Percentiles rank a stretch among this genome's conserved stretches.
Conservation (phyloP, 2,888 invertebrate genomes). For the Eupeodes luniger region DNA sequence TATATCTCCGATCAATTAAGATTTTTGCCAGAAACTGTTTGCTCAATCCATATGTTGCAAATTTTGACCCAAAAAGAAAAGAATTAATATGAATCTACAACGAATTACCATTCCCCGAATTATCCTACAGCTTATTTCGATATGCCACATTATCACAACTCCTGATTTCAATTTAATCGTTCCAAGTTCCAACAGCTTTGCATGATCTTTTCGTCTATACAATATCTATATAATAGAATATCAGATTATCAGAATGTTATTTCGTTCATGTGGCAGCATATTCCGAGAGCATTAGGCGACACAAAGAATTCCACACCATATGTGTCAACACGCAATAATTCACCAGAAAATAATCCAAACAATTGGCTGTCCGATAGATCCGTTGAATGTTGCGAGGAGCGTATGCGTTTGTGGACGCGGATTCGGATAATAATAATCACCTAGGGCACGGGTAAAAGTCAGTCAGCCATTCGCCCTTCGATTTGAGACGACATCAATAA, state of each 20-base stretch:
- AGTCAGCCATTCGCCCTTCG: slow-evolving; percentile 44
- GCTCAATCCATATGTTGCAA: slow-evolving; percentile 58
- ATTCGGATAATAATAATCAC: slow-evolving; percentile 30
- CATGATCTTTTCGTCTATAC: slow-evolving; percentile 45
- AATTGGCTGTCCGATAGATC: slow-evolving; percentile 82
- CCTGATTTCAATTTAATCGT: slow-evolving; percentile 83
- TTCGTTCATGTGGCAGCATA: slow-evolving; percentile 70
- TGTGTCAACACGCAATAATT: slow-evolving; percentile 85
- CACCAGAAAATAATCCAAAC: slow-evolving; percentile 84
- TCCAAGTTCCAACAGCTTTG: slow-evolving; percentile 72
- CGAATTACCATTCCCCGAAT: not conserved
- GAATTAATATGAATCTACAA: not conserved
- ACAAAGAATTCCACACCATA: slow-evolving; percentile 83
- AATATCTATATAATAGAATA: not conserved
- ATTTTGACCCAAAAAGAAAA: slow-evolving; percentile 32
- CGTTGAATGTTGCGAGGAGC: slow-evolving; percentile 17
- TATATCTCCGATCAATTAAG: slow-evolving; percentile 54
- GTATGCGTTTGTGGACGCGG: slow-evolving; percentile 5
- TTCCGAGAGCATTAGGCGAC: slow-evolving; percentile 53
- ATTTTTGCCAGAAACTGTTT: slow-evolving; percentile 57
- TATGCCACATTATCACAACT: slow-evolving; percentile 48
- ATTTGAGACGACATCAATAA: slow-evolving; percentile 17
- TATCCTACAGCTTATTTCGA: slow-evolving; percentile 17
- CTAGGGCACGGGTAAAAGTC: slow-evolving; percentile 45
- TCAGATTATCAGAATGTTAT: slow-evolving; percentile 3